Evolutionary conservation across 2,113 vertebrate species (phyloP).

Genomic region (Onychorhynchus coronatus): DNA sequence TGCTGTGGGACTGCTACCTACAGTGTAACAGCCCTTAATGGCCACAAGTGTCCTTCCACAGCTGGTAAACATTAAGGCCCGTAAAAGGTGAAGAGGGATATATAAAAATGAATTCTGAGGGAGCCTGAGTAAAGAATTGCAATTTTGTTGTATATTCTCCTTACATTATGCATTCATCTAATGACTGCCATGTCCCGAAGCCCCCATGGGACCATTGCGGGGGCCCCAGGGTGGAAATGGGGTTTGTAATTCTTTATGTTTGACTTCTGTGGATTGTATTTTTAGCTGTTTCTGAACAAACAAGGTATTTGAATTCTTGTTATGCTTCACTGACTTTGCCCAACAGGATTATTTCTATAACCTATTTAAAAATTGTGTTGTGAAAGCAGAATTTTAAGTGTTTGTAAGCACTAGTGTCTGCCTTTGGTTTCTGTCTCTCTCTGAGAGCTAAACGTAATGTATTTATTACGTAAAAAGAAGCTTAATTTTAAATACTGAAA

Average conservation of each 20-base stretch:
- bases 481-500: slow-evolving; percentile 17
- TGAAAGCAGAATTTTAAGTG: neutral
- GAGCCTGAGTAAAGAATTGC: fast-evolving
- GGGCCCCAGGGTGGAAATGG: neutral
- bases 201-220: fast-evolving
- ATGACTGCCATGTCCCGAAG: too few relatives aligned
- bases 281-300: neutral
- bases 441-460: neutral
- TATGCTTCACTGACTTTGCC: neutral
- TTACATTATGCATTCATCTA: fast-evolving
- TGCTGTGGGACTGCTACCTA: neutral
- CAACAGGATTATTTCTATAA: neutral
- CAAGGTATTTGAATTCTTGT: neutral
- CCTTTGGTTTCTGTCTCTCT: neutral
- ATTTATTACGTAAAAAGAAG: slow-evolving; percentile 22
- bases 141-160: fast-evolving
- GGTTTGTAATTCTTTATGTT: neutral
- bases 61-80: neutral
- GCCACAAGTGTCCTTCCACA: neutral
- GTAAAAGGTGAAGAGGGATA: neutral
- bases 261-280: fast-evolving
- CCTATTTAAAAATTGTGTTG: neutral
- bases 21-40: neutral
- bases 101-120: neutral
- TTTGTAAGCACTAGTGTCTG: neutral